These are phyloP conservation scores for Lasioglossum albipes DNA, from an alignment of 1,140 invertebrate species.

Conservation along the genomic window DNA sequence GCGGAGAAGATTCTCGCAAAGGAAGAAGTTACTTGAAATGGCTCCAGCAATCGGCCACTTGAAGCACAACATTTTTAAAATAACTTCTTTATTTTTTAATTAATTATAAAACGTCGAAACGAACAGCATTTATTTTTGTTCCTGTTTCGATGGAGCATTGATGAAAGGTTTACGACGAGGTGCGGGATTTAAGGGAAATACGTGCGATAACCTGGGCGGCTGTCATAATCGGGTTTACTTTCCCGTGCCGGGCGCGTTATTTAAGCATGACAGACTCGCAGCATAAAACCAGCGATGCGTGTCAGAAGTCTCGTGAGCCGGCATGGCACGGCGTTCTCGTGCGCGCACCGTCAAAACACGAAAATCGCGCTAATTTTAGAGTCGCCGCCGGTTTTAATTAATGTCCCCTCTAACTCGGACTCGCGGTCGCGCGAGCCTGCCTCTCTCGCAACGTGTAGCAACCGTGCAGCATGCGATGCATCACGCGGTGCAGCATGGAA, in stretches of 20 bases:
- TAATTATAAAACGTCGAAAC: too few relatives aligned
- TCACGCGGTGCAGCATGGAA: conserved; percentile 60
- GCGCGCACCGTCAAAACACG: not conserved
- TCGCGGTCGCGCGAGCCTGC: conserved; percentile 7
- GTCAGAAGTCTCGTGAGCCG: conserved; percentile 9
- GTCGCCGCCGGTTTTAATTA: conserved; percentile 30
- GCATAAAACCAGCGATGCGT: not conserved
- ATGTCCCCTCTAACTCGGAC: conserved; percentile 19
- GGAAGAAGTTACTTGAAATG: too few relatives aligned
- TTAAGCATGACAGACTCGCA: not conserved
- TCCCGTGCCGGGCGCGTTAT: not conserved
- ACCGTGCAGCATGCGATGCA: conserved; percentile 56
- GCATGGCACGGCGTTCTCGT: not conserved
- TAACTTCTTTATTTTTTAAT: too few relatives aligned
- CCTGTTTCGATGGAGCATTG: too few relatives aligned
- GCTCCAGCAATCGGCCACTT: too few relatives aligned
- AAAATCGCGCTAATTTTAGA: conserved; percentile 21
- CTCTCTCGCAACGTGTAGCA: not conserved
- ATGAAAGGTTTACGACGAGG: too few relatives aligned
- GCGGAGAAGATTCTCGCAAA: too few relatives aligned
- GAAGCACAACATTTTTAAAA: too few relatives aligned
- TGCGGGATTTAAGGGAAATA: not conserved
- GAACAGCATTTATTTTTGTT: too few relatives aligned
- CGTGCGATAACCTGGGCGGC: not conserved
- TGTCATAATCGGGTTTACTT: not conserved